Percentiles rank a stretch among this genome's conserved stretches.
phyloP scores from a whole-genome alignment of 2,888 invertebrate genomes.

The Galeruca laticollis region DNA sequence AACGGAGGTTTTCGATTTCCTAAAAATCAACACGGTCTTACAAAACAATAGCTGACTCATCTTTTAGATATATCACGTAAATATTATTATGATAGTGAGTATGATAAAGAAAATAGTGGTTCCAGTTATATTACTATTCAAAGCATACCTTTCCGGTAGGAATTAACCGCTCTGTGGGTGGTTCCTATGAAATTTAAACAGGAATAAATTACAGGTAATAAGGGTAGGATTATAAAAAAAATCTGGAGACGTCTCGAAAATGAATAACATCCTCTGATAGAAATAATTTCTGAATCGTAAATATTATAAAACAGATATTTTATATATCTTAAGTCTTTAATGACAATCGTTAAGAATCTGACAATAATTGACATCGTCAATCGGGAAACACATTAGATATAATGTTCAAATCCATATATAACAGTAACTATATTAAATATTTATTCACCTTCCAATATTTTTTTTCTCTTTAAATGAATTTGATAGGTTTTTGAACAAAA shows the following conservation, averaged over 20 bases:
- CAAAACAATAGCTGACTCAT: neutral
- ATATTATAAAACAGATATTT: neutral
- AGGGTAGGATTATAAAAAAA: neutral
- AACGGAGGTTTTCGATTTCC: neutral
- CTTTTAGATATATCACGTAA: slow-evolving; percentile 16
- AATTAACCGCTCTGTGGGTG: neutral
- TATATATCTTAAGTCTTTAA: too few species aligned
- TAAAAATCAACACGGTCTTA: slow-evolving; percentile 13
- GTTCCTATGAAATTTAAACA: neutral
- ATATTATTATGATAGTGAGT: neutral
- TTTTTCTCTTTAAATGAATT: neutral
- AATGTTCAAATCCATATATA: too few species aligned
- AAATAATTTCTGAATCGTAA: too few species aligned
- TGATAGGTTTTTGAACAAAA: neutral
- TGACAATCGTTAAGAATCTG: too few species aligned
- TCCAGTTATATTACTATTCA: slow-evolving; percentile 5
- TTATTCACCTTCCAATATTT: too few species aligned
- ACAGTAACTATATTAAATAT: too few species aligned
- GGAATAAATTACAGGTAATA: neutral
- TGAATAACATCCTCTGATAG: too few species aligned
- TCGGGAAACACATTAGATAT: too few species aligned
- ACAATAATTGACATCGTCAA: too few species aligned
- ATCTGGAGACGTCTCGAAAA: neutral
- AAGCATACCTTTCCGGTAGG: slow-evolving; percentile 1
- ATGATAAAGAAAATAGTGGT: slow-evolving; percentile 3